Base-by-base conservation (phyloP, 2,113 vertebrate genomes). In the Amphiprion ocellaris region DNA sequence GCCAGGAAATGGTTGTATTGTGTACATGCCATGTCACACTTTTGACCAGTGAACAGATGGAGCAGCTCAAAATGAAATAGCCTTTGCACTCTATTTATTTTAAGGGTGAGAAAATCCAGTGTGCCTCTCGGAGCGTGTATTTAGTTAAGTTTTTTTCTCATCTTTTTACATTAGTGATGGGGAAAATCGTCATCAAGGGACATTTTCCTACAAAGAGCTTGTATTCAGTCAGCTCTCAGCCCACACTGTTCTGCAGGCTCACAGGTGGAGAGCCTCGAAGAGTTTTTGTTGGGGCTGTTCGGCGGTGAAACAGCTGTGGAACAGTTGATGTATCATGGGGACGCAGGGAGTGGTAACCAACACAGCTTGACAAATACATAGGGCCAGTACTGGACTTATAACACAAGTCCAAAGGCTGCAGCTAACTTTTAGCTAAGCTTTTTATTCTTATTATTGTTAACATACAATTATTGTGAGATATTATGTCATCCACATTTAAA, bases 271-370 rank as follows among this genome's bases (percentile, higher is more conserved):
- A 37, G 26, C 21, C 60, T 53, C 11, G 8, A 15, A 49, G 64
- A 59, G 60, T 16, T 3, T 62, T 2, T 65, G 23, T 63, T 37
- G 7, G 53, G 56, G 64, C 37, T 26, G 44, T 69, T 16, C 39
- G 64, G 56, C 37, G 19, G 69, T 5, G 41, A 64, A 68, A 37
- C 82, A 83, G 77, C 85, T 85, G 82, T 67, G 58, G 44, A 83
- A 39, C 66, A 58, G 62, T 19, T 0, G 17, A 39, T 67, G 47
- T 58, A 41, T 83, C 53, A 44, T 37, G 14, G 33, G 75, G 72
- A 66, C 7, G 3, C 21, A 60, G 50, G 86, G 77, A 80, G 68
- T 24, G 79, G 72, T 44, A n/a, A 54, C 15, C 6, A 28, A 19
- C 56, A 37, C 16, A 54, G 39, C 17, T 19, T 3, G 0, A 39